Evolutionary conservation across 1,140 invertebrate genomes (phyloP), one percentile per base, ranked within the genome.

Genomic region (Drosophila serrata): DNA sequence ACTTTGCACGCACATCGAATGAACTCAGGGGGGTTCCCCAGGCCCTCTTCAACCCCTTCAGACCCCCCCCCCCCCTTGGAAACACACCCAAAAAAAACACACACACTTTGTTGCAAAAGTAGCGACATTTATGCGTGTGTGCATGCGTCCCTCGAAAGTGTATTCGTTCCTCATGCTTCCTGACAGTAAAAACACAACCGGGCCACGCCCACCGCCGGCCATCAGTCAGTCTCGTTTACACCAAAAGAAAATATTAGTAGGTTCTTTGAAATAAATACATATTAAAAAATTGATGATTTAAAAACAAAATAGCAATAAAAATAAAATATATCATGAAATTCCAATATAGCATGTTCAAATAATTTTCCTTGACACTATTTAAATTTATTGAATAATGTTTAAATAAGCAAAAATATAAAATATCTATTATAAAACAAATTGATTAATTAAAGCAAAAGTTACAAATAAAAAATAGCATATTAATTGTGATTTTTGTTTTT

Each of bases 111-210:
- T 55, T 64, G 43, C 53, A 77, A 87, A 51, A 87, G 79, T 82
- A 80, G 84, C 84, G 61, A 61, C 76, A 74, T 84, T 87, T 87
- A 87, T 88, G 84, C 80, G 72, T 77, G 75, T 86, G 74, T 82
- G 82, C 75, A 68, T 58, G 53, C 49, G 64, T 60, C 61, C 42
- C 56, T 29, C 40, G 46, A 74, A 73, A 72, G 48, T 56, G 35
- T 51, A 63, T 43, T 43, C 29, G n/a, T 5, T 35, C 13, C 13
- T 51, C 35, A 42, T 33, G 40, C 51, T 63, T 29, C 11, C 37
- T 13, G 29, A n/a, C 31, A 51, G 17, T 33, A 40, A 29, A 62
- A 17, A 19, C 27, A 31, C 60, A 42, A 12, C 13, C 27, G 15
- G 15, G 57, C 60, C 51, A 64, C 59, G 27, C 33, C 72, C 33